Base-by-base conservation (phyloP, 2,113 vertebrate genomes). In the Lynx canadensis region DNA sequence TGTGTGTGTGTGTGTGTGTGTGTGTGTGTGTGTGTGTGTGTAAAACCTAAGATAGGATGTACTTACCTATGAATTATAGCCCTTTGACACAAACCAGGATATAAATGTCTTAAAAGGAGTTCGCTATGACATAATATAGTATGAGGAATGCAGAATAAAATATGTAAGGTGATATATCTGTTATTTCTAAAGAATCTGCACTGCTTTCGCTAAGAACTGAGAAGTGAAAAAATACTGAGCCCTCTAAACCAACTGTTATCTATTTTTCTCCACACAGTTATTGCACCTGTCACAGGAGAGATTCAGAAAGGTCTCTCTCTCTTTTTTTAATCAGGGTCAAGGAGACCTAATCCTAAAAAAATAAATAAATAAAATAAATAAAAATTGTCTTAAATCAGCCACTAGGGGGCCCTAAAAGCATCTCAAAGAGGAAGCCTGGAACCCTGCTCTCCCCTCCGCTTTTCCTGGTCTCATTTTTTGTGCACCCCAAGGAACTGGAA, bases 361-460 rank as follows among this genome's bases (percentile, higher is more conserved):
- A 13, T 3, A 73, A 36, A 41, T 27, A 29, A 74, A 41, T 5
- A 33, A 31, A 66, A 73, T 11, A 73, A 12, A 45, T 85, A 9
- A 89, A 97, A 65, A 4, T 7, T 4, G 23, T 89, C 73, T 97
- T 80, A 88, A 96, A 93, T 69, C 0, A 48, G 41, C 97, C 98
- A 97, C 97, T 97, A 98, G 98, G 94, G 98, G 98, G 97, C 97
- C 78, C 96, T 97, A 97, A 93, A 97, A 74, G 91, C 95, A 97
- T 97, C 97, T 96, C 84, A 94, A 97, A 98, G 76, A 94, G 38
- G 71, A 86, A 94, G 63, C 10, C 1, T 0, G 19, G 33, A 87
- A 88, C n/a, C n/a, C 12, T 2, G 45, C 23, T 93, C n/a, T 94
- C 80, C 38, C 50, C 94, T 91, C 18, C 1, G 6, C 55, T 55